Evolutionary conservation across 1,140 invertebrate species (phyloP).

Genomic region (Microplitis demolitor): DNA sequence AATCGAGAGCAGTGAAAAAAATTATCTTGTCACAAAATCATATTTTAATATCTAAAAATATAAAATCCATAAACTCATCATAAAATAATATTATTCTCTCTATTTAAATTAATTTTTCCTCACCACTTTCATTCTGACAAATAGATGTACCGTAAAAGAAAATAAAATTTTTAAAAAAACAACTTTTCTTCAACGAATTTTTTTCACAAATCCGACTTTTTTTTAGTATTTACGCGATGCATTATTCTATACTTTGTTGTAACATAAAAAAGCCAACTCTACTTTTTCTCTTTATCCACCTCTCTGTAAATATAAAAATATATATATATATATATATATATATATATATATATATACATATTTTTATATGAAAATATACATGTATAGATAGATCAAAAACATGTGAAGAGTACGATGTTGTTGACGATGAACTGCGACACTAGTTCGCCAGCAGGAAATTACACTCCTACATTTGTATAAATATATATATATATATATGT

Average conservation of each 20-base stretch:
- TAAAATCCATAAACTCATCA: neutral
- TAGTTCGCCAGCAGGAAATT: slow-evolving; percentile 12
- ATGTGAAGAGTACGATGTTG: neutral
- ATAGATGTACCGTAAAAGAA: neutral
- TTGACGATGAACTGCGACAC: slow-evolving; percentile 11
- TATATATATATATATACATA: too few relatives aligned
- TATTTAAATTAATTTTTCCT: neutral
- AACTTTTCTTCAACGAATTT: too few relatives aligned
- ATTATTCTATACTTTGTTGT: neutral
- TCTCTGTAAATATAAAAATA: too few relatives aligned
- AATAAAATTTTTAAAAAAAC: neutral
- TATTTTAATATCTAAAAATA: neutral
- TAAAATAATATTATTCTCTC: neutral
- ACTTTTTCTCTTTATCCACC: too few relatives aligned
- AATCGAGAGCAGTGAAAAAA: too few relatives aligned
- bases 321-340: too few relatives aligned
- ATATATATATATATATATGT: too few relatives aligned
- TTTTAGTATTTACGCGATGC: neutral
- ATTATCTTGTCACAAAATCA: too few relatives aligned
- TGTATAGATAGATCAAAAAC: too few relatives aligned
- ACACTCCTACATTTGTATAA: neutral
- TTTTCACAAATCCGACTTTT: neutral
- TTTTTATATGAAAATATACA: too few relatives aligned
- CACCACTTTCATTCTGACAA: neutral
- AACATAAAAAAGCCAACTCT: neutral